Evolutionary conservation across 1,140 invertebrate species (phyloP), one percentile per base, ranked within the genome.

Genomic region (Ceratitis capitata): DNA sequence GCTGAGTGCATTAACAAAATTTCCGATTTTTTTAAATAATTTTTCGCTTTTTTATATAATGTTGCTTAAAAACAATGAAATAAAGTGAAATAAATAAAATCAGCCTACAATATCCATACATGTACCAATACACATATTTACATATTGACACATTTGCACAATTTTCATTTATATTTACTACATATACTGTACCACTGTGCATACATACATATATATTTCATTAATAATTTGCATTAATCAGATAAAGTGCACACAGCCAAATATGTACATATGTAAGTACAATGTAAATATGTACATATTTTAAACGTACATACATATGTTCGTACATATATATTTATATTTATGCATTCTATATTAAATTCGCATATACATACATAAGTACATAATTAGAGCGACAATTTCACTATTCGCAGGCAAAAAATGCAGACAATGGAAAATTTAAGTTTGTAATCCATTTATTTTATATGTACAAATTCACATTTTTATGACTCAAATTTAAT

Each of bases 401-500:
- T 29, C 6, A 29, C 10, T 29, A 69, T 19, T 39, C 35, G 16
- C 10, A n/a, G n/a, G n/a, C n/a, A n/a, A n/a, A 32, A 39, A 69
- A 69, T 26, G 14, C 23, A n/a, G 16, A 32, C 12, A 5, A 23
- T 69, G 26, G 61, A 69, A 39, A 32, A 6, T 69, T n/a, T n/a
- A n/a, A 32, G 2, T 69, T 69, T 35, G 29, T 12, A 69, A 69
- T 14, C 26, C 26, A 4, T 69, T 29, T 35, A n/a, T n/a, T 69
- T 39, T n/a, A 23, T 35, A 29, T 35, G 64, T 2, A 35, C 29
- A 78, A 35, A 39, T 39, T 69, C 78, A 49, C 39, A 47, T 35
- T 83, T 83, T 83, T 83, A 83, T 83, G 26, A 51, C 32, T 32
- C 45, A 53, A 83, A 51, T 83, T 82, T 47, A 82, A 47, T 82